Base-by-base conservation (phyloP, 2,888 invertebrate species). In the Callyntrura sp. region DNA sequence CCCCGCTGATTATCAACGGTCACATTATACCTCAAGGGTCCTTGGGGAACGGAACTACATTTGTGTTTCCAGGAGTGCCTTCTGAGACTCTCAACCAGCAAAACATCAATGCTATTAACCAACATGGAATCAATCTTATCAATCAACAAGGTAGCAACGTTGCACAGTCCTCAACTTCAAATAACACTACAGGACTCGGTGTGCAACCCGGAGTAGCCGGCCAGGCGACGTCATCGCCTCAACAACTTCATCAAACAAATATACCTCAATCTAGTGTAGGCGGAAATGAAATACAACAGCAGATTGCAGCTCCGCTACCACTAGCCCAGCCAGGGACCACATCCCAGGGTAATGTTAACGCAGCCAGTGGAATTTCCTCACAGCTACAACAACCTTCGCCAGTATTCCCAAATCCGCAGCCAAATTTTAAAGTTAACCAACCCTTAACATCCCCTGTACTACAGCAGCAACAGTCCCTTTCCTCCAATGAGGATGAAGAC, bases 401-500 rank as follows among this genome's bases (percentile, higher is more conserved):
- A 45, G 82, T 25, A 65, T 23, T 25, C 51, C n/a, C 51, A 1
- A 35, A n/a, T 25, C 0, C 82, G 5, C n/a, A 48, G 5, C 43
- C 43, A 0, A 81, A 81, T 20, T 81, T 70, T 45, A 70, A 70
- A 20, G 70, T 70, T n/a, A 70, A 70, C 20, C 43, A 43, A 2
- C 23, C 45, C 14, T 25, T 68, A n/a, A n/a, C n/a, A n/a, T n/a
- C n/a, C n/a, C n/a, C n/a, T n/a, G n/a, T n/a, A n/a, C n/a, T n/a
- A n/a, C n/a, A n/a, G n/a, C n/a, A n/a, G n/a, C n/a, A n/a, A n/a
- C n/a, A n/a, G n/a, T n/a, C 83, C 11, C 5, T n/a, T n/a, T 25
- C 73, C 57, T 35, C 48, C n/a, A 60, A 68, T 12, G 76, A 76
- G 20, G 55, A 51, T 23, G 68, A 88, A 6, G 87, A 88, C 14